These are phyloP conservation scores for Euleptes europaea DNA, from an alignment of 2,113 vertebrate species.

Conservation along the genomic window DNA sequence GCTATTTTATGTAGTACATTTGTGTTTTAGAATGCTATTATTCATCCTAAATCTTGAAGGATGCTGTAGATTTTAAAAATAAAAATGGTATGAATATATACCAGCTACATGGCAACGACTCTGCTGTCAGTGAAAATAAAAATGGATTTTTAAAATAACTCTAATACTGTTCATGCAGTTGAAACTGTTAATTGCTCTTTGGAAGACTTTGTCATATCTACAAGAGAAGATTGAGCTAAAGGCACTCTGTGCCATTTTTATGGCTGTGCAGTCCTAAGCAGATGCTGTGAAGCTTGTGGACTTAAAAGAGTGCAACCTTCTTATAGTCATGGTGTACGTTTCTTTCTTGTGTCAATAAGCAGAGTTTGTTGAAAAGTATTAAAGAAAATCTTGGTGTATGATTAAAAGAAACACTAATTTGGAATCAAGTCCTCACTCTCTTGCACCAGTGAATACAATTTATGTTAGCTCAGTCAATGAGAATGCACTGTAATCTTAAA, in stretches of 20 bases:
- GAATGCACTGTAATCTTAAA: background rate
- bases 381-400: background rate
- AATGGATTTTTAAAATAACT: background rate
- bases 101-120: background rate
- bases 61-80: background rate
- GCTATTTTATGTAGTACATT: background rate
- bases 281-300: too few species aligned
- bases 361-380: background rate
- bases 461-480: background rate
- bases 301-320: too few species aligned
- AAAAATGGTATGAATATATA: background rate
- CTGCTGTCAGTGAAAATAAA: background rate
- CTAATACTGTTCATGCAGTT: background rate
- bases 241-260: background rate
- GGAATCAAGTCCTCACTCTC: background rate
- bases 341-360: background rate
- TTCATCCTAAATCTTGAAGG: background rate
- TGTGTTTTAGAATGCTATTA: background rate
- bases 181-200: background rate
- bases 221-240: background rate
- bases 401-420: background rate
- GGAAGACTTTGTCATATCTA: background rate
- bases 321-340: too few species aligned
- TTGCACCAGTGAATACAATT: background rate
- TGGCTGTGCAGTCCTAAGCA: background rate